Evolutionary conservation across 2,797 vertebrate genomes (phyloP), one percentile per base, ranked within the genome.

Genomic region (Enteromius anoplus): DNA sequence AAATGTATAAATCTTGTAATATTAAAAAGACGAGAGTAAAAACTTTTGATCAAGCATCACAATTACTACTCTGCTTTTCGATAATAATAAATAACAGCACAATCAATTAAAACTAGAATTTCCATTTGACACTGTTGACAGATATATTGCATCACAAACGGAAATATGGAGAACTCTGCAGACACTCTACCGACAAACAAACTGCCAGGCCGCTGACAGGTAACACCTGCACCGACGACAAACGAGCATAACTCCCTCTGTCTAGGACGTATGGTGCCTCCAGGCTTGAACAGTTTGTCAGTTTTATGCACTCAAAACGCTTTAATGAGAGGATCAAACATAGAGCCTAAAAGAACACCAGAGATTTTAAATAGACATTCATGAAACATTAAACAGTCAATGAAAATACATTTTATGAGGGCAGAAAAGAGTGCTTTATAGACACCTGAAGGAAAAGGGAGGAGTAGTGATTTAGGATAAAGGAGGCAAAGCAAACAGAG

Each of bases 221-320:
- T 72, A 12, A 34, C 88, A 89, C 86, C 88, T 89, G 88, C 81
- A 84, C 80, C 78, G 65, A 86, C 71, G 73, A 80, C 58, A 55
- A 77, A 87, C 86, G 87, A 80, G 71, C 40, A 71, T 62, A 49
- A 62, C 66, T 66, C 51, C 78, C 37, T 29, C n/a, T 9, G 80
- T 82, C 55, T 78, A 51, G 21, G 40, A 65, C 47, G 55, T 64
- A 5, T 66, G 34, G 29, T 45, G 86, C 85, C 89, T 87, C 19
- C 64, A 88, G 85, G 89, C 80, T 62, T 78, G 85, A 86, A 64
- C 73, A 69, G 21, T 65, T 26, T 92, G 73, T 88, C 51, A 85
- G 64, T 62, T 78, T 49, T 21, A 69, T 71, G 37, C 15, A 66
- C 49, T 23, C 49, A 60, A 71, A 70, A 34, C 7, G 15, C 64